A percentile compares a stretch with the other conserved stretches of the same genome.
Evolutionary conservation across 2,113 vertebrate species (phyloP).

Genomic region (Crotalus horridus): DNA sequence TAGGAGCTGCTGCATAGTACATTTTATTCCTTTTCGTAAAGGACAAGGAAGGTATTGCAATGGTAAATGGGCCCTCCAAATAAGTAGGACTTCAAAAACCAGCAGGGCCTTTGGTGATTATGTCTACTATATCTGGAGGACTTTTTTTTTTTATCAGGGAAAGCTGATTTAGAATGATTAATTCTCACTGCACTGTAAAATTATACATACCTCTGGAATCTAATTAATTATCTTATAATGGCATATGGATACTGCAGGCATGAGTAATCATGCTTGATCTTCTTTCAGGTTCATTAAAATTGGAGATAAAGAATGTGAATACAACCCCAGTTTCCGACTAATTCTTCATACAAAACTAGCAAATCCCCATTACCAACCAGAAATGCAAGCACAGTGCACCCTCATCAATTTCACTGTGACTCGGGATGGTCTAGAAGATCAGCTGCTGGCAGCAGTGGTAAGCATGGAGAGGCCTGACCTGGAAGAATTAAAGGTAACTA

Average conservation of each 20-base stretch:
- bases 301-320: conserved; percentile 93
- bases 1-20: not conserved
- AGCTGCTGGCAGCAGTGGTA: conserved; percentile 88
- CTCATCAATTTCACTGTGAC: conserved; percentile 95
- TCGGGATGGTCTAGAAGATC: conserved; percentile 87
- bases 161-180: not conserved
- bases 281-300: conserved; percentile 84
- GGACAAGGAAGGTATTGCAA: not conserved
- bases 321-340: conserved; percentile 84
- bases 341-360: conserved; percentile 95
- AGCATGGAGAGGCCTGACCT: conserved; percentile 89
- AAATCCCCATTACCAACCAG: conserved; percentile 92
- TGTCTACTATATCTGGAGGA: not conserved
- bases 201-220: not conserved
- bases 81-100: not conserved
- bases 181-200: not conserved
- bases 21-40: not conserved
- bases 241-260: accelerated
- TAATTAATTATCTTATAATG: not conserved
- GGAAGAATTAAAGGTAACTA: conserved; percentile 87
- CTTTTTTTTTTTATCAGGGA: not conserved
- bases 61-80: not conserved
- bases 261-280: not conserved
- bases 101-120: not conserved
- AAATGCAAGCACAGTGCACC: conserved; percentile 96